Evolutionary conservation across 2,888 invertebrate species (phyloP), one percentile per base, ranked within the genome.

Genomic region (Ormyrus pomaceus): DNA sequence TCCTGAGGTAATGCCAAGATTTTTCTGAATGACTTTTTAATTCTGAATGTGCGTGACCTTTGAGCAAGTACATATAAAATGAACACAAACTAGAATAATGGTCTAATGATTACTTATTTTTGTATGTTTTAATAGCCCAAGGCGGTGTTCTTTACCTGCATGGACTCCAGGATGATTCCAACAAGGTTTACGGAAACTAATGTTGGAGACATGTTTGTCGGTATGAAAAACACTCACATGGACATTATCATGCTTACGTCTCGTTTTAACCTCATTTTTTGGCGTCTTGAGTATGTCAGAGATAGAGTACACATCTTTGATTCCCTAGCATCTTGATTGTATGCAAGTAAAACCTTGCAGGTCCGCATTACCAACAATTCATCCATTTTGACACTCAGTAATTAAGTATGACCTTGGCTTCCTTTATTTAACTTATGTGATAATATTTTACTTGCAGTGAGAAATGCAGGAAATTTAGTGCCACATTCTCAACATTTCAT

Each of bases 191-290:
- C 98, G 77, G 96, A 97, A 92, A 97, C 97, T 76, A 95, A 97
- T 91, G 96, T 98, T 83, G 99, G 99, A 65, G 98, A 99, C 91
- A 98, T 98, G 97, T 99, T 98, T 92, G 96, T 99, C 86, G 96
- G 97, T 97, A 92, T 87, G 91, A 87, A 82, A 83, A 84, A 79
- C 64, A 75, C 80, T 82, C 80, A 84, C 81, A 83, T 84, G 82
- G 81, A 83, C 81, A 82, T 81, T 78, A 82, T 84, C 77, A 71
- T 13, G 46, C 45, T 71, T 62, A 55, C 59, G 59, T 68, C 61
- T 66, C 34, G 45, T 50, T 78, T 66, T 58, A 61, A 76, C 46
- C 65, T 83, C 81, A 75, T 77, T 73, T 74, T 69, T 53, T 55
- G 69, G 69, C 56, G 6, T 66, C 61, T 19, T 50, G 13, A 75